Percentiles rank a stretch among this genome's conserved stretches.
These are phyloP conservation scores for Euwallacea fornicatus DNA, from an alignment of 1,140 invertebrate genomes.

Conservation along the genomic window DNA sequence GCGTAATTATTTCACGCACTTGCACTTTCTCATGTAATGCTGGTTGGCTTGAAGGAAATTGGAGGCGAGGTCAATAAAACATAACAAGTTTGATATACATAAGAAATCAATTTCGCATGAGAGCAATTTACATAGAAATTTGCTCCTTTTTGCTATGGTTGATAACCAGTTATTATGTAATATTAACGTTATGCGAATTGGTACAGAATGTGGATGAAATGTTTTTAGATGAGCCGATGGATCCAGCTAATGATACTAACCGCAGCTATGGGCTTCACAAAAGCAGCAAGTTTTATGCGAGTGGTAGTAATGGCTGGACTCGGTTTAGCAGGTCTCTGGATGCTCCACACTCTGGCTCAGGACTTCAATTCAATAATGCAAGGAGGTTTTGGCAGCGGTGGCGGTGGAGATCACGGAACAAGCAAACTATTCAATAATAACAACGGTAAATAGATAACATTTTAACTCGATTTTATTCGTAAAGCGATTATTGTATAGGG, in stretches of 20 bases:
- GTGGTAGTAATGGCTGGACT: constrained; percentile 43
- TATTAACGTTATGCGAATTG: too few relatives aligned
- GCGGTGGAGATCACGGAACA: constrained; percentile 23
- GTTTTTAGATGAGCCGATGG: constrained; percentile 14
- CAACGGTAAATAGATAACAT: background rate
- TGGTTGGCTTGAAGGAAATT: too few relatives aligned
- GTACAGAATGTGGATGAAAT: too few relatives aligned
- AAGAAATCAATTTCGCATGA: too few relatives aligned
- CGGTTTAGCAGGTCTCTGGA: constrained; percentile 47
- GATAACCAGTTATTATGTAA: too few relatives aligned
- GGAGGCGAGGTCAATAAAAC: too few relatives aligned
- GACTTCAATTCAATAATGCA: constrained; percentile 42
- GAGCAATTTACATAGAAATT: too few relatives aligned
- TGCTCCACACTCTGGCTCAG: constrained; percentile 46
- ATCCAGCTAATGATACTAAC: constrained; percentile 35
- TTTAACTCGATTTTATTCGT: constrained; percentile 3
- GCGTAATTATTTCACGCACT: too few relatives aligned
- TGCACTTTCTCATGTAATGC: too few relatives aligned
- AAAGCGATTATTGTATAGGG: background rate
- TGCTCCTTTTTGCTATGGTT: too few relatives aligned
- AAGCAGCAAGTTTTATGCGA: constrained; percentile 41
- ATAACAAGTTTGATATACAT: too few relatives aligned
- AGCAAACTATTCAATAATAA: constrained; percentile 21
- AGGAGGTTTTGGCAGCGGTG: constrained; percentile 20
- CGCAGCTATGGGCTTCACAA: constrained; percentile 36